Percentiles rank a stretch among this genome's conserved stretches.
These are phyloP conservation scores for Crematogaster levior DNA, from an alignment of 2,888 invertebrate genomes.

Conservation along the genomic window DNA sequence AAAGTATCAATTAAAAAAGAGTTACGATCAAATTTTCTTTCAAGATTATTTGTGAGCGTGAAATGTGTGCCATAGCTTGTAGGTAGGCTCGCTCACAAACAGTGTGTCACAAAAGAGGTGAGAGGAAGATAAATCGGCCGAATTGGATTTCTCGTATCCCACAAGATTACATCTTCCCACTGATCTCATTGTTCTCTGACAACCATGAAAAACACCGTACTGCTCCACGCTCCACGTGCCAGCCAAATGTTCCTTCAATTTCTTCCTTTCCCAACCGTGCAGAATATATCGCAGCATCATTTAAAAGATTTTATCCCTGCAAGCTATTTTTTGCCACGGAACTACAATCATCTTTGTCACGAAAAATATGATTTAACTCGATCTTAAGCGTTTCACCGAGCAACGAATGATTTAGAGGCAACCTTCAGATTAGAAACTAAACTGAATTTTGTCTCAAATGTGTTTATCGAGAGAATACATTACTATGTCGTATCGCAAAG, in stretches of 20 bases:
- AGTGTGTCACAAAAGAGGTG: background rate
- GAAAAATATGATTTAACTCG: background rate
- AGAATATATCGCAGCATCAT: background rate
- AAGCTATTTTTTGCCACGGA: background rate
- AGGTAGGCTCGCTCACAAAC: background rate
- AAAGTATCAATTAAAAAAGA: background rate
- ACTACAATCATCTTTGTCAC: background rate
- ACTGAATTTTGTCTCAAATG: background rate
- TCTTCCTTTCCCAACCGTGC: constrained; percentile 46
- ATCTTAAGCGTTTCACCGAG: constrained; percentile 11
- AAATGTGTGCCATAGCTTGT: background rate
- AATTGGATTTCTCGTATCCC: constrained; percentile 65
- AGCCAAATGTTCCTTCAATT: constrained; percentile 64
- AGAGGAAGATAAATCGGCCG: constrained; percentile 55
- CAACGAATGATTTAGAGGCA: background rate
- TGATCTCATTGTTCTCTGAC: constrained; percentile 61
- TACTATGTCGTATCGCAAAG: background rate
- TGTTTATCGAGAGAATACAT: background rate
- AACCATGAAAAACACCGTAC: constrained; percentile 59
- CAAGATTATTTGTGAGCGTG: background rate
- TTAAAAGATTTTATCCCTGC: background rate
- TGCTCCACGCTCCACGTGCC: constrained; percentile 61
- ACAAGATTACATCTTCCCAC: constrained; percentile 56
- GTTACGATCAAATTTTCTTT: background rate
- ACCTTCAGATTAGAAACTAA: background rate